These are phyloP conservation scores for Apamea anceps DNA, from an alignment of 2,888 invertebrate genomes.

Conservation along the genomic window DNA sequence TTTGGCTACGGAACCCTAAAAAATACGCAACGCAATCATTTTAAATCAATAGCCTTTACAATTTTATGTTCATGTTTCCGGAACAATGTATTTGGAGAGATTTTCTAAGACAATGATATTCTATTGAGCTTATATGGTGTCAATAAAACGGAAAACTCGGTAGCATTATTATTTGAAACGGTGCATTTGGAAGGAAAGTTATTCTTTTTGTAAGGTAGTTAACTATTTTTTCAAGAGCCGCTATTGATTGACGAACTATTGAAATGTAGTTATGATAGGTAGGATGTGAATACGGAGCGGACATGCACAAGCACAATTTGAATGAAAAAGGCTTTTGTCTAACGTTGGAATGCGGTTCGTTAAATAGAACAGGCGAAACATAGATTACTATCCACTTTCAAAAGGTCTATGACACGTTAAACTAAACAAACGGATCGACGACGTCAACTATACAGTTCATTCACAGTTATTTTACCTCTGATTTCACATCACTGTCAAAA, in stretches of 20 bases:
- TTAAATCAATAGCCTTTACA: background rate
- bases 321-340: constrained; percentile 19
- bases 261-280: background rate
- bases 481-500: background rate
- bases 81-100: background rate
- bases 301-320: background rate
- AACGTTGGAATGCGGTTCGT: background rate
- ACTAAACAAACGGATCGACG: constrained; percentile 9
- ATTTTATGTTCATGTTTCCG: constrained; percentile 5
- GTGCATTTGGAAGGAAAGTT: constrained; percentile 4
- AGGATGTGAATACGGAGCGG: background rate
- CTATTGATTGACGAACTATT: background rate
- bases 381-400: background rate
- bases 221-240: background rate
- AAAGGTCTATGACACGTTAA: background rate
- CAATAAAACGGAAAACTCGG: background rate
- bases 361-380: background rate
- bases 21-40: background rate
- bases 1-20: too few species aligned
- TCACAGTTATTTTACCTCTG: background rate
- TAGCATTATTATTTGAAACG: constrained; percentile 1
- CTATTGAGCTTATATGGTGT: background rate
- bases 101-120: constrained; percentile 28
- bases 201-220: background rate
- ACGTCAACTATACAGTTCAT: background rate